A percentile compares a stretch with the other conserved stretches of the same genome.
phyloP scores from a whole-genome alignment of 2,888 invertebrate genomes.

The Synanthedon formicaeformis region DNA sequence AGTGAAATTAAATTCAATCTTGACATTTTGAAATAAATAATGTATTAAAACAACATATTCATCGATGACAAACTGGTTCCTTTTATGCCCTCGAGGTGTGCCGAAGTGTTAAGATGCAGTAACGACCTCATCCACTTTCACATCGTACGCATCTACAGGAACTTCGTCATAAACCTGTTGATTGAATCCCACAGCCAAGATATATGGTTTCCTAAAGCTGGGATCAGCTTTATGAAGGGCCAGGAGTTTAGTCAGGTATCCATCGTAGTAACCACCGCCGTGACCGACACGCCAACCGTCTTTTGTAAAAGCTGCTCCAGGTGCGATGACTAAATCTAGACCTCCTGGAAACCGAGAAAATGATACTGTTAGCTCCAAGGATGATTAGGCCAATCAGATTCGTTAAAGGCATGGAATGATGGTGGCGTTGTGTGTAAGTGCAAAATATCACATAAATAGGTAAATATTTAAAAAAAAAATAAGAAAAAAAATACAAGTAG shows the following conservation, averaged over 20 bases:
- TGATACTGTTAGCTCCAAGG: too few species aligned
- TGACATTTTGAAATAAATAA: too few species aligned
- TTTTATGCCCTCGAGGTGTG: neutral
- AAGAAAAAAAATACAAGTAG: too few species aligned
- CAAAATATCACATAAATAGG: too few species aligned
- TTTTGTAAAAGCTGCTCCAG: slow-evolving; percentile 85
- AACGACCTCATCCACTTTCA: slow-evolving; percentile 74
- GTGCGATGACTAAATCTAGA: slow-evolving; percentile 83
- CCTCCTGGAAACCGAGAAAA: slow-evolving; percentile 62
- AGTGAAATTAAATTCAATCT: too few species aligned
- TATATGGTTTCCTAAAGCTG: slow-evolving; percentile 33
- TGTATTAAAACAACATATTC: too few species aligned
- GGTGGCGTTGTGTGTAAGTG: neutral
- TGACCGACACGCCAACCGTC: slow-evolving; percentile 75
- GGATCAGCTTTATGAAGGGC: slow-evolving; percentile 19
- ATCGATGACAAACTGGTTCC: too few species aligned
- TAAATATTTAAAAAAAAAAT: too few species aligned
- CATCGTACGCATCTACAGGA: slow-evolving; percentile 75
- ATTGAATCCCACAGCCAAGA: slow-evolving; percentile 77
- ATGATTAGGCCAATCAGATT: too few species aligned
- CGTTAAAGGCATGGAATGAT: too few species aligned
- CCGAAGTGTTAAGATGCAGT: slow-evolving; percentile 20
- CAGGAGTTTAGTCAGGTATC: slow-evolving; percentile 63
- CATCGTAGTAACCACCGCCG: slow-evolving; percentile 91
- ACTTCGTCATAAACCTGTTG: slow-evolving; percentile 80